Evolutionary conservation across 2,888 invertebrate species (phyloP).

Genomic region (Lasioglossum oenotherae): DNA sequence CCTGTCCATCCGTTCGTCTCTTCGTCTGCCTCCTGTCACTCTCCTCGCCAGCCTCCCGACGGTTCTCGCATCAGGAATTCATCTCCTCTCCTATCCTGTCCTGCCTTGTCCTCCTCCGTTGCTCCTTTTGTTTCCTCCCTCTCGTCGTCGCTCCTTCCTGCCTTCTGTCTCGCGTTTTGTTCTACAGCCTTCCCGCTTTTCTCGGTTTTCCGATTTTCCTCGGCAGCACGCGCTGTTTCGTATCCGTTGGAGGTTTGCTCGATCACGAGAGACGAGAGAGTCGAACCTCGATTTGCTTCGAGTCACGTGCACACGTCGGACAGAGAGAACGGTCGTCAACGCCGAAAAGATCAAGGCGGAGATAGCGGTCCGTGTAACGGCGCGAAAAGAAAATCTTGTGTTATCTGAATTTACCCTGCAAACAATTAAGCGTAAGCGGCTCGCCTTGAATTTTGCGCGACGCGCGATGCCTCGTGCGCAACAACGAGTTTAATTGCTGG

Average conservation of each 20-base stretch:
- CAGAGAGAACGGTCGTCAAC: background rate
- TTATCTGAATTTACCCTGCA: constrained; percentile 57
- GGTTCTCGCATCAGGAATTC: constrained; percentile 74
- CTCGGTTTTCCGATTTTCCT: background rate
- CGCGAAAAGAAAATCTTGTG: constrained; percentile 40
- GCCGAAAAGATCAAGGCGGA: constrained; percentile 3
- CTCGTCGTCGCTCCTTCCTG: constrained; percentile 2
- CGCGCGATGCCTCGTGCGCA: constrained; percentile 38
- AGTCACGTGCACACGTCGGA: background rate
- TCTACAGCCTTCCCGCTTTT: background rate
- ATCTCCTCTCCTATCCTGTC: constrained; percentile 73
- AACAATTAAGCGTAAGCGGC: constrained; percentile 54
- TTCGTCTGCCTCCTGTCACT: constrained; percentile 81
- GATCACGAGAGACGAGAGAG: background rate
- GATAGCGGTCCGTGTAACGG: constrained; percentile 18
- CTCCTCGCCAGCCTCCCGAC: constrained; percentile 78
- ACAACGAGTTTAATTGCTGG: constrained; percentile 62
- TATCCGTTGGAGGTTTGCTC: background rate
- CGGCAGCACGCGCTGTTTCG: background rate
- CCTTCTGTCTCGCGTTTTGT: background rate
- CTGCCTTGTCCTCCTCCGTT: constrained; percentile 70
- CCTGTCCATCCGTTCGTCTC: constrained; percentile 81
- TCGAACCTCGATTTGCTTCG: background rate
- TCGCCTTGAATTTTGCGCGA: constrained; percentile 54
- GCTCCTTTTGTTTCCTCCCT: constrained; percentile 73